A percentile compares a stretch with the other conserved stretches of the same genome.
phyloP scores from a whole-genome alignment of 1,140 invertebrate species.

The Elymnias hypermnestra region DNA sequence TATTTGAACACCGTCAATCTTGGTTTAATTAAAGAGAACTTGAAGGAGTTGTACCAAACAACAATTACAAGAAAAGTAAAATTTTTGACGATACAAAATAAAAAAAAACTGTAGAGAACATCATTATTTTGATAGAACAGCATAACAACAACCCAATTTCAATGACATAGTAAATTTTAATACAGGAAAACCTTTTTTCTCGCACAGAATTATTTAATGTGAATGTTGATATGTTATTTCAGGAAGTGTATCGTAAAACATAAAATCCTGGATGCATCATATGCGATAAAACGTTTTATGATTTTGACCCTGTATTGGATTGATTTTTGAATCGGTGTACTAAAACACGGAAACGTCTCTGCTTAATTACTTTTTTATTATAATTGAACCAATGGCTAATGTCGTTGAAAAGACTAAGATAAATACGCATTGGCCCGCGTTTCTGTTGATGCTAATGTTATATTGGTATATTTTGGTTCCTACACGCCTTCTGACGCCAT shows the following conservation, averaged over 20 bases:
- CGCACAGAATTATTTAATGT: no score
- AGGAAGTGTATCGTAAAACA: constrained; percentile 7
- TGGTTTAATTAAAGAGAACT: no score
- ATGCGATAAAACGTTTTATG: not conserved
- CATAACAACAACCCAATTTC: no score
- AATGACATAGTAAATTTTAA: no score
- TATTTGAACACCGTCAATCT: no score
- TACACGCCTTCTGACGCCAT: constrained; percentile 23
- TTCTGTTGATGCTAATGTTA: constrained; percentile 15
- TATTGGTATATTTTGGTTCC: constrained; percentile 19
- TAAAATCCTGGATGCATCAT: not conserved
- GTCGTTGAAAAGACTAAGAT: constrained; percentile 15
- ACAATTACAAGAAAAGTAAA: no score
- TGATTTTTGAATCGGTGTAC: not conserved
- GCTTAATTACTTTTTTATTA: constrained; percentile 10
- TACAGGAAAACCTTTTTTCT: no score
- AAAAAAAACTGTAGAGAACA: no score
- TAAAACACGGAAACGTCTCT: not conserved
- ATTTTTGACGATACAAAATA: no score
- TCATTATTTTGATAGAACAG: no score
- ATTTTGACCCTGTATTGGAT: not conserved
- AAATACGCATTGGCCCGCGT: constrained; percentile 15
- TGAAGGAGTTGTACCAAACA: no score
- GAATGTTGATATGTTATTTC: constrained; percentile 2
- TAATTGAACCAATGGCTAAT: constrained; percentile 8